Base-by-base conservation (phyloP, 1,140 invertebrate species). In the Sycophaga agraensis region DNA sequence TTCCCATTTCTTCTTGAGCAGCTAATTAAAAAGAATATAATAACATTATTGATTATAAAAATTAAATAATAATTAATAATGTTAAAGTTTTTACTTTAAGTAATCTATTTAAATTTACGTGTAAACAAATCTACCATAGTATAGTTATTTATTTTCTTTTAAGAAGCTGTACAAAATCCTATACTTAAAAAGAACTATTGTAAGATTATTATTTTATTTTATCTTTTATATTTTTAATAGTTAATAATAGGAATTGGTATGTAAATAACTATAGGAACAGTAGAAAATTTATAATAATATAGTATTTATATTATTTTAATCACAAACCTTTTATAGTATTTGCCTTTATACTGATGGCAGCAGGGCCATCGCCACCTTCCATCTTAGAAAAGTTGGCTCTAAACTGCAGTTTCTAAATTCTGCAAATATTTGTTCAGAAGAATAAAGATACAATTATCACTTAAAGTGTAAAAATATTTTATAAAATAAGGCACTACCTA, bases 1-100 rank as follows among this genome's bases (percentile, higher is more conserved):
- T 85, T 54, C 86, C 84, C 77, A 91, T 86, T 72, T 90, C 86
- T 66, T 90, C 85, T 83, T 90, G 86, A 11, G 89, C 87, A 67
- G 84, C 90, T 89, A 31, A 61, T n/a, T n/a, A n/a, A n/a, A n/a
- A n/a, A n/a, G n/a, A n/a, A n/a, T n/a, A n/a, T 39, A 35, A 63
- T 45, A 58, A 26, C 22, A 16, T 45, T 26, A 37, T 54, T 54
- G 2, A 11, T 31, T 43, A 31, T 53, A 53, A 4, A 7, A 31
- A 35, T 35, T 9, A 21, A 49, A 50, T 9, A 46, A 39, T 24
- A 17, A n/a, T 7, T 35, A 2, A 51, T 22, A 0, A 24, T 4
- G 3, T 2, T 45, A 9, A 14, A 19, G 6, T 21, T 7, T 43
- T 42, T 31, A 31, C 28, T 42, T 19, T 16, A 42, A 8, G 6